Evolutionary conservation across 1,140 invertebrate species (phyloP).

Genomic region (Cherax quadricarinatus): DNA sequence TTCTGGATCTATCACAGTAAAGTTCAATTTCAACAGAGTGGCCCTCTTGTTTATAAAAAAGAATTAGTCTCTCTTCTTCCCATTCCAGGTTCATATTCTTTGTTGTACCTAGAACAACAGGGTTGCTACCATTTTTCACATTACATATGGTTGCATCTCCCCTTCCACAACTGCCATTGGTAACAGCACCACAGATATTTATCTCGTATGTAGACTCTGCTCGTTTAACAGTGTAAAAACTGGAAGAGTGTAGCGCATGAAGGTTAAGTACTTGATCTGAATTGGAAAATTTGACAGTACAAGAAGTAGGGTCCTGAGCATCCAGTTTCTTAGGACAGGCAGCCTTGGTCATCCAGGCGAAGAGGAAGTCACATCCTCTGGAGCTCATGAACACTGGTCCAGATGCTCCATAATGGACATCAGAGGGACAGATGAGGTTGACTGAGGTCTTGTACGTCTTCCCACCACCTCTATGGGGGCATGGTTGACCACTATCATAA

Average conservation of each 20-base stretch:
- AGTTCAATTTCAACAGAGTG: constrained; percentile 23
- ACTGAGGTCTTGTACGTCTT: constrained; percentile 2
- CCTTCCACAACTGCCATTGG: constrained; percentile 17
- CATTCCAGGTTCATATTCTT: constrained; percentile 18
- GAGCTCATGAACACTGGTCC: constrained; percentile 21
- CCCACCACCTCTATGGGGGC: not conserved
- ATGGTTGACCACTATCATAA: not conserved
- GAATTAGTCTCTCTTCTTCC: not conserved
- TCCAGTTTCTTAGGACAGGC: constrained; percentile 37
- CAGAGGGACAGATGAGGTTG: constrained; percentile 1
- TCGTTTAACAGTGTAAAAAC: constrained; percentile 1
- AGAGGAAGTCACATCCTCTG: not conserved
- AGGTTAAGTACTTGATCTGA: constrained; percentile 22
- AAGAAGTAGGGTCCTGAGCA: not conserved
- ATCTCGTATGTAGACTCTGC: constrained; percentile 24
- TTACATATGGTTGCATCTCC: constrained; percentile 19
- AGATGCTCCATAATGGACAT: not conserved
- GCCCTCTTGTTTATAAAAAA: not conserved
- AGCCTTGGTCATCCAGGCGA: constrained; percentile 38
- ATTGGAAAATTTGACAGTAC: constrained; percentile 33
- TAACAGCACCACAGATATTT: constrained; percentile 48
- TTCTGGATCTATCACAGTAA: constrained; percentile 22
- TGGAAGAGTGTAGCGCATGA: constrained; percentile 18
- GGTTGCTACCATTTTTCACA: not conserved
- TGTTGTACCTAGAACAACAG: constrained; percentile 26